phyloP scores from a whole-genome alignment of 2,888 invertebrate genomes.

The Julus scandinavius region DNA sequence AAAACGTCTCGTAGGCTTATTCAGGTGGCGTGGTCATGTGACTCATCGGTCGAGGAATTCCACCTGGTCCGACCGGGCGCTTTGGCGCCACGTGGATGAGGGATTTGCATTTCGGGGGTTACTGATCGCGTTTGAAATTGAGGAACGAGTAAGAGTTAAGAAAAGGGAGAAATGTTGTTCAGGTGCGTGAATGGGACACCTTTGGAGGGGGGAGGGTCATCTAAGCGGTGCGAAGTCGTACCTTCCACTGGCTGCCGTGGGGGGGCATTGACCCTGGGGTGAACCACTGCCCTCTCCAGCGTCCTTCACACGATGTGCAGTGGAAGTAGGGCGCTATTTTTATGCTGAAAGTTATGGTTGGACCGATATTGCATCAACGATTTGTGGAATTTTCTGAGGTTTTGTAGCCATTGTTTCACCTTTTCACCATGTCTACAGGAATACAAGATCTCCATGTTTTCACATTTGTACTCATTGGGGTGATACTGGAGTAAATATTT shows the following conservation, averaged over 20 bases:
- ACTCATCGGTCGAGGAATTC: slow-evolving; percentile 9
- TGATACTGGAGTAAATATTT: too few species aligned
- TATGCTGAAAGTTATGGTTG: neutral
- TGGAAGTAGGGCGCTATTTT: slow-evolving; percentile 18
- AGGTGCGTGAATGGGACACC: slow-evolving; percentile 26
- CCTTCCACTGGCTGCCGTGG: neutral
- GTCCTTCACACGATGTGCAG: neutral
- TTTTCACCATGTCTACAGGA: too few species aligned
- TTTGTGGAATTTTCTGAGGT: too few species aligned
- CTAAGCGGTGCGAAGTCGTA: slow-evolving; percentile 14
- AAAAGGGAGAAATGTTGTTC: slow-evolving; percentile 4
- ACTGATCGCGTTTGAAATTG: neutral
- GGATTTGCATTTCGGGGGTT: slow-evolving; percentile 24
- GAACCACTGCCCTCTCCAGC: slow-evolving; percentile 47
- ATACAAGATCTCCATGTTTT: too few species aligned
- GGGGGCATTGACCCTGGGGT: slow-evolving; percentile 36
- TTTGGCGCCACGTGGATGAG: neutral
- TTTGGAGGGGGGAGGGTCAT: neutral
- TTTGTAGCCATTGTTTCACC: too few species aligned
- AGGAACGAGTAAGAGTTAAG: slow-evolving; percentile 15
- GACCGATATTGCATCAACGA: too few species aligned
- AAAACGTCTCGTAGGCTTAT: neutral
- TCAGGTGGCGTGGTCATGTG: slow-evolving; percentile 10
- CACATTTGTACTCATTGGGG: too few species aligned
- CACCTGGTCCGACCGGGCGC: slow-evolving; percentile 5